Base-by-base conservation (phyloP, 2,113 vertebrate species). In the Cricetomys ansorgei region DNA sequence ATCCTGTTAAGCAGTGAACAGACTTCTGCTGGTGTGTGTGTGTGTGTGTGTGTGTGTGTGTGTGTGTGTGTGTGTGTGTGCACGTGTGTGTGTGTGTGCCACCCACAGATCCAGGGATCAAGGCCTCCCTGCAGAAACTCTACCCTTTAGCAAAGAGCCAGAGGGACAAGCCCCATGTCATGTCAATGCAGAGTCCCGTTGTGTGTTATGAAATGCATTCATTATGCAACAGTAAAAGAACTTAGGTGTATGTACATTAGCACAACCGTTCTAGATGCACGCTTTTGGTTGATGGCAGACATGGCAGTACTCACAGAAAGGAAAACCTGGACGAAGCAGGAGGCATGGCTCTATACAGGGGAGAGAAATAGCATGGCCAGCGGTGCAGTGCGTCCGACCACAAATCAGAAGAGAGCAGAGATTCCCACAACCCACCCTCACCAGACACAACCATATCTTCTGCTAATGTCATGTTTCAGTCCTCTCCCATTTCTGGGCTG, bases 301-400 rank as follows among this genome's bases (percentile, higher is more conserved):
- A 17, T 37, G 76, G 31, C n/a, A 62, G 69, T 4, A 4, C 7
- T 64, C 2, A 29, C 62, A 75, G 69, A 69, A 94, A 95, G 57
- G 79, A 75, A 94, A 88, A 43, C 59, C 31, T 4, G 9, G 92
- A 29, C 16, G 29, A 50, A 43, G 5, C 21, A 62, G 37, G 64
- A 89, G 3, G 7, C 72, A 75, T 3, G 19, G 12, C 11, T 59
- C 37, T 87, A 5, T 5, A 62, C 62, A 69, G 64, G 50, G 48
- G 62, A 17, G 53, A 43, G 50, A 64, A 85, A 17, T 72, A 9
- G 23, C 25, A 0, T n/a, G 13, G 7, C 7, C 37, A 25, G n/a
- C 1, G 7, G n/a, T 0, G 4, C n/a, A 43, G 25, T 19, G n/a
- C 12, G 7, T 40, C 13, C 10, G 25, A 29, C 13, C 40, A 43